Evolutionary conservation across 1,140 invertebrate genomes (phyloP), one percentile per base, ranked within the genome.

Genomic region (Cherax destructor): DNA sequence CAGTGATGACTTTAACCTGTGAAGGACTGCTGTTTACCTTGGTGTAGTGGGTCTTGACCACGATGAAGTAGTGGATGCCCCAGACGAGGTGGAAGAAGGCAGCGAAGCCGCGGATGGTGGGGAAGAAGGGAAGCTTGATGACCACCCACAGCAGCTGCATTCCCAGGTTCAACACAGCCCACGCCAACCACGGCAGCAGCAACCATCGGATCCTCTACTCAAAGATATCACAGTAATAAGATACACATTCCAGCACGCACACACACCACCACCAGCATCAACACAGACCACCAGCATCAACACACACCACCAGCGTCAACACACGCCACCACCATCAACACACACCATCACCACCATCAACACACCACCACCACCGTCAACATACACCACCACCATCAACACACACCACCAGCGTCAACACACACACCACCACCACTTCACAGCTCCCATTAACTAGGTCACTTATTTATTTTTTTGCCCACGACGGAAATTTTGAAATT

Each of bases 11-110:
- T 41, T 41, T 41, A 41, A 41, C 30, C 30, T 41, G 30, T 41
- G 30, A 41, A 41, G 0, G 30, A 41, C 30, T 41, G 30, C 30
- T 41, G 30, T 78, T 91, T 30, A 84, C 88, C 83, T 18, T 74
- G 1, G 65, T 85, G 49, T 85, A 91, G 4, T 91, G 83, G 1
- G 88, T 91, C 76, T 49, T 85, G 59, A 91, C 72, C 50, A 91
- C 83, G 30, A 91, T 78, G 81, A 91, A 78, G 88, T 69, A 91
- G 49, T 91, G 88, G 6, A 91, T 30, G 18, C 81, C 88, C 69
- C 83, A 91, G 47, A 65, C 56, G 18, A 91, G 83, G 56, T 91
- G 81, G 59, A 91, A 49, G 41, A 91, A 7, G 52, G 88, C 61
- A 13, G 52, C 76, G 16, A 85, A 30, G 6, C 83, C 83, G 6